Evolutionary conservation across 2,113 vertebrate genomes (phyloP), one percentile per base, ranked within the genome.

Genomic region (Microcebus ravelobensis): DNA sequence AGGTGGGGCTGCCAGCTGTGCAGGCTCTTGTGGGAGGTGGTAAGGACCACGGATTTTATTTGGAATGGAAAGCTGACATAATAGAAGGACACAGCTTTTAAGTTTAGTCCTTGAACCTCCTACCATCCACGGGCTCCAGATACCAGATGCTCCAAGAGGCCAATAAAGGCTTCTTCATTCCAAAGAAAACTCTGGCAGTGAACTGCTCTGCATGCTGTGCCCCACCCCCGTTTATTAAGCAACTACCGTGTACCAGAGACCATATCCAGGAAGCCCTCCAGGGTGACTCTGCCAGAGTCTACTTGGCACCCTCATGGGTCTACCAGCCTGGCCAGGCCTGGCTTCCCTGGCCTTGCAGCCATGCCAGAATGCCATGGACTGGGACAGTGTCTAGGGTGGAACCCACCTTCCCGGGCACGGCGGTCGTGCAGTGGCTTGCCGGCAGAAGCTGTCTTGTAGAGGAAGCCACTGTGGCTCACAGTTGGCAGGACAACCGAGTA

Each of bases 371-470:
- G n/a, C 70, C 50, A 57, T 0, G 52, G 48, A 9, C 10, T 21
- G 20, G 15, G 57, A n/a, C 0, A 0, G 42, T 68, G 1, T 3
- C 13, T 31, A 20, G 17, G 5, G 12, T 0, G 11, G 79, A 25
- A 71, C 50, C 27, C 92, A 99, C 99, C 99, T 98, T 99, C 99
- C 96, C 80, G 99, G 77, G 97, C 96, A 68, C 99, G 99, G 70
- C 99, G 98, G 83, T 99, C 99, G 11, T 98, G 97, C 48, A 99
- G 87, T 39, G 97, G 99, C 61, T 99, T 99, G 92, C 98, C 98
- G 97, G 99, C 99, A 29, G 99, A 99, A 8, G 98, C 99, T 0
- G 99, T 99, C 98, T 99, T 99, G 98, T 99, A 99, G 73, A 99
- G 98, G 98, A 99, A 99, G 81, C 99, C 99, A 6, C 99, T 99